A percentile compares a stretch with the other conserved stretches of the same genome.
Conservation (phyloP, 2,797 vertebrate species). For the Anguilla pacifica region DNA sequence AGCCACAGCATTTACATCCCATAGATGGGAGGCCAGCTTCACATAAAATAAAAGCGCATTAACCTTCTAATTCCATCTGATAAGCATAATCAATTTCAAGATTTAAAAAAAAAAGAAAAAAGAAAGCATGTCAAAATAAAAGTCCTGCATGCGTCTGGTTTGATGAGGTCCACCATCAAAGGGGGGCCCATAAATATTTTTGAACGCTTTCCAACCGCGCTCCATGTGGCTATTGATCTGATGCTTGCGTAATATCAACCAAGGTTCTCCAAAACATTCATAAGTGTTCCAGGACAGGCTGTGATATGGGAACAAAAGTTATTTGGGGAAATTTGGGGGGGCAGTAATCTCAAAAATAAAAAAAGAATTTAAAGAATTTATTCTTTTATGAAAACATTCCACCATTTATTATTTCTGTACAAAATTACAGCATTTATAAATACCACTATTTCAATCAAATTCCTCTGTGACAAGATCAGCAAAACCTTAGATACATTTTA, state of each 20-base stretch:
- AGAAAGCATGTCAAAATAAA: conserved; percentile 79
- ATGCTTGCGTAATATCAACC: background rate
- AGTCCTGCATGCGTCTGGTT: conserved; percentile 85
- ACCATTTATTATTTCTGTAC: conserved; percentile 43
- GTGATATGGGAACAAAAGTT: too few species aligned
- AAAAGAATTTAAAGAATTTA: background rate
- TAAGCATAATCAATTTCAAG: conserved; percentile 89
- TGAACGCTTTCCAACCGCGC: background rate
- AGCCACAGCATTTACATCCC: conserved; percentile 68
- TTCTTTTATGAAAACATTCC: conserved; percentile 27
- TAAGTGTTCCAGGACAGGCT: background rate
- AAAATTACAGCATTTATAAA: conserved; percentile 36
- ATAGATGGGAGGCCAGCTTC: conserved; percentile 64
- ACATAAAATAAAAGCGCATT: conserved; percentile 69
- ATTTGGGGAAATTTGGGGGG: background rate
- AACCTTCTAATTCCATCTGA: conserved; percentile 81
- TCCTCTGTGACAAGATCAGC: conserved; percentile 30
- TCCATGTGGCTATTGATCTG: background rate
- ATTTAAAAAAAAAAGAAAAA: conserved; percentile 54
- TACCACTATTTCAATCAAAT: conserved; percentile 25
- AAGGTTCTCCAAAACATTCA: background rate
- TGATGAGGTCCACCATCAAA: conserved; percentile 88
- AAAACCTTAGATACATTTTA: conserved; percentile 80
- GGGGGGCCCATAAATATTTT: conserved; percentile 63
- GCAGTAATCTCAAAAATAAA: background rate